phyloP scores from a whole-genome alignment of 2,888 invertebrate species.

The Eustalomyia histrio region DNA sequence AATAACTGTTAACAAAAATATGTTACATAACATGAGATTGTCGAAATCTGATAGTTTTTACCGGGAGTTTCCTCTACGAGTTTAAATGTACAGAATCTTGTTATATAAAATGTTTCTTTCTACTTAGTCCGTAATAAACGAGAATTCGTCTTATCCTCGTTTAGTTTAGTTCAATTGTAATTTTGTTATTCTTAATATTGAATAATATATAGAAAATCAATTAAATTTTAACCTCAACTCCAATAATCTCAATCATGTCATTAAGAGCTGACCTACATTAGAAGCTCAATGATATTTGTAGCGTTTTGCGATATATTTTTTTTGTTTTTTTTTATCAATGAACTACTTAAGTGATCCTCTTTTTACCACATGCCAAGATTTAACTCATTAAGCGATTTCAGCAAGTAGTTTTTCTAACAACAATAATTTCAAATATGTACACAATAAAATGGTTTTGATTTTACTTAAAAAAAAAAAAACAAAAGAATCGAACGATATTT shows the following conservation, averaged over 20 bases:
- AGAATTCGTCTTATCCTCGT: too few relatives aligned
- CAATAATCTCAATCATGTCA: slow-evolving; percentile 34
- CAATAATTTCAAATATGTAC: not conserved
- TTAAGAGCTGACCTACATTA: slow-evolving; percentile 51
- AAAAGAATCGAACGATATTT: slow-evolving; percentile 62
- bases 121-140: too few relatives aligned
- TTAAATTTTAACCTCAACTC: slow-evolving; percentile 4
- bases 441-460: slow-evolving; percentile 1
- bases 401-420: slow-evolving; percentile 4
- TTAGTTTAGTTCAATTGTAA: too few relatives aligned
- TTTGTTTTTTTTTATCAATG: slow-evolving; percentile 44
- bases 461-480: slow-evolving; percentile 19
- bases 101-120: too few relatives aligned
- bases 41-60: too few relatives aligned
- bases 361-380: slow-evolving; percentile 59
- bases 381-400: slow-evolving; percentile 34
- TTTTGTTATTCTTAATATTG: not conserved
- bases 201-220: not conserved
- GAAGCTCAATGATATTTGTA: slow-evolving; percentile 14
- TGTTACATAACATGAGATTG: too few relatives aligned
- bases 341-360: slow-evolving; percentile 38
- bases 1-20: too few relatives aligned
- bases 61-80: too few relatives aligned
- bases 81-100: too few relatives aligned
- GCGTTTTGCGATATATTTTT: not conserved